These are phyloP conservation scores for Baccha elongata DNA, from an alignment of 2,888 invertebrate genomes.

Conservation along the genomic window DNA sequence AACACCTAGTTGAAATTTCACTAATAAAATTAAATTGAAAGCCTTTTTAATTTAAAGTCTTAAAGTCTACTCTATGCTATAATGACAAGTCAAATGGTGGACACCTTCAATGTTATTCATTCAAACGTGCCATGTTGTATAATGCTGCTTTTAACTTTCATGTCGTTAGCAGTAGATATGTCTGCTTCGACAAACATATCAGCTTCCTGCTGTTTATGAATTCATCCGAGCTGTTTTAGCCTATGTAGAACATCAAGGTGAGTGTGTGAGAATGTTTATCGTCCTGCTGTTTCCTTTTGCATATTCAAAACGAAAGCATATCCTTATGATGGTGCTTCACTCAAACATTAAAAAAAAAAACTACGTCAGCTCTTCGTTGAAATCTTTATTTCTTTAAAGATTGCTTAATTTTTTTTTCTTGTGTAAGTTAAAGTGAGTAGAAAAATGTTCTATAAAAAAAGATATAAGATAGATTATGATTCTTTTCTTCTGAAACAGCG, in stretches of 20 bases:
- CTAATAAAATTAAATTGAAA: neutral
- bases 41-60: conserved; percentile 1
- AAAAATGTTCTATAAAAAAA: too few species aligned
- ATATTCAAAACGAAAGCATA: conserved; percentile 27
- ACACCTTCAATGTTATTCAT: neutral
- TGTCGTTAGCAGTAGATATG: conserved; percentile 23
- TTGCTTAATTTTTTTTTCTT: neutral
- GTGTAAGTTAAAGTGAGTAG: too few species aligned
- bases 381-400: conserved; percentile 1
- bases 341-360: neutral
- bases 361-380: neutral
- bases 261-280: conserved; percentile 27
- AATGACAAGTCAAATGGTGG: neutral
- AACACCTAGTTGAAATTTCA: too few species aligned
- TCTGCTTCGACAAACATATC: conserved; percentile 17
- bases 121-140: conserved; percentile 19
- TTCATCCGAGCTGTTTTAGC: conserved; percentile 4
- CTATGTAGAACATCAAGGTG: conserved; percentile 3
- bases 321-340: conserved; percentile 3
- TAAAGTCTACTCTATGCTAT: neutral
- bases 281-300: conserved; percentile 41
- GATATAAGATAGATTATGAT: too few species aligned
- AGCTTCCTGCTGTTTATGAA: conserved; percentile 24
- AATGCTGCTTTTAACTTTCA: conserved; percentile 4
- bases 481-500: too few species aligned